A percentile compares a stretch with the other conserved stretches of the same genome.
These are phyloP conservation scores for Anthophora plumipes DNA, from an alignment of 2,888 invertebrate species.

Conservation along the genomic window DNA sequence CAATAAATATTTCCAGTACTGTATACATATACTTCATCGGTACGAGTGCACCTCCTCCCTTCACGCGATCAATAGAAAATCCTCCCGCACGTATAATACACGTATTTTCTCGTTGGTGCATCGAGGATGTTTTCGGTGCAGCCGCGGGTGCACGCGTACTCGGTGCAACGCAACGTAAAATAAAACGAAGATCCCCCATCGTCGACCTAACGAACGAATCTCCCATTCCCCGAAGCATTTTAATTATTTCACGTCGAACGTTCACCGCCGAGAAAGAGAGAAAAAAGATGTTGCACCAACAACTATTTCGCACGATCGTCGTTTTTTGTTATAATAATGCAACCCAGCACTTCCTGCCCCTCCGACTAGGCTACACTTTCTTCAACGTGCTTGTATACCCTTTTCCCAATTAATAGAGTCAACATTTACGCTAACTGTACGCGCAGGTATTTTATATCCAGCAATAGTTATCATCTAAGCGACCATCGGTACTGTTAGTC, in stretches of 20 bases:
- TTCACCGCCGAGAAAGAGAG: slow-evolving; percentile 1
- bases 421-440: slow-evolving; percentile 35
- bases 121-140: background rate
- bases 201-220: background rate
- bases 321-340: slow-evolving; percentile 10
- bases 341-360: background rate
- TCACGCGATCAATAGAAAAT: slow-evolving; percentile 32
- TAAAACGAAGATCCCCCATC: background rate
- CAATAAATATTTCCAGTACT: background rate
- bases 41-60: slow-evolving; percentile 1
- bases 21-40: background rate
- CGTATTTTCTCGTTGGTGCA: background rate
- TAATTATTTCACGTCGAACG: slow-evolving; percentile 23
- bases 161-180: background rate
- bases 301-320: slow-evolving; percentile 35
- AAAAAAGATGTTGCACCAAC: slow-evolving; percentile 13
- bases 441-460: slow-evolving; percentile 39
- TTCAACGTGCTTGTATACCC: slow-evolving; percentile 57
- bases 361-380: slow-evolving; percentile 38
- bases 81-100: background rate
- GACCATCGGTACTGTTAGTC: background rate
- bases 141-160: background rate
- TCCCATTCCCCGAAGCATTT: slow-evolving; percentile 1
- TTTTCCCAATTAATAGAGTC: slow-evolving; percentile 50
- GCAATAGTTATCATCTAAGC: slow-evolving; percentile 1